Conservation (phyloP, 2,797 vertebrate genomes). For the Tauraco hartlaubi region DNA sequence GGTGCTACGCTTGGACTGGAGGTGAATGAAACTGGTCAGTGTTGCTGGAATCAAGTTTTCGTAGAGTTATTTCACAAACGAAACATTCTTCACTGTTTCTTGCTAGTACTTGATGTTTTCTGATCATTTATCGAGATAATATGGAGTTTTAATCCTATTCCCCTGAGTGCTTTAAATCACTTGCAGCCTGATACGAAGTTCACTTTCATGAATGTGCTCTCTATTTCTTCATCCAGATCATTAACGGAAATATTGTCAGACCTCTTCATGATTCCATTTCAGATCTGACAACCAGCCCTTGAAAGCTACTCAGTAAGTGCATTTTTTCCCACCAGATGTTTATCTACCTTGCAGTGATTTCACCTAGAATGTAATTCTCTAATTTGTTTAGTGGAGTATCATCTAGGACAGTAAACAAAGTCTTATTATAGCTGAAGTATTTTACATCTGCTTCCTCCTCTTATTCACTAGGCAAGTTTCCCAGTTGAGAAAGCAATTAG, state of each 20-base stretch:
- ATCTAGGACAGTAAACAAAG: background rate
- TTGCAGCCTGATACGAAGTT: background rate
- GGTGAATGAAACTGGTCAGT: background rate
- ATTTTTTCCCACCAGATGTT: slow-evolving; percentile 9
- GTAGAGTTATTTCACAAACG: background rate
- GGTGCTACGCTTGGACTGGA: background rate
- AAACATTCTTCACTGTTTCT: background rate
- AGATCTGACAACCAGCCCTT: slow-evolving; percentile 46
- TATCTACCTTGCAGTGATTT: background rate
- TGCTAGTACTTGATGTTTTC: background rate
- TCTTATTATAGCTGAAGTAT: background rate
- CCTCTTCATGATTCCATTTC: slow-evolving; percentile 56
- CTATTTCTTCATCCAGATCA: slow-evolving; percentile 60
- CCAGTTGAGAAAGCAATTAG: background rate
- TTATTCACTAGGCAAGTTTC: background rate
- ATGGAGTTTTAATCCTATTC: background rate
- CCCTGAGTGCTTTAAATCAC: background rate
- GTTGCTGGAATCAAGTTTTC: background rate
- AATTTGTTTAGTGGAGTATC: background rate
- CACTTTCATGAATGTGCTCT: slow-evolving; percentile 42
- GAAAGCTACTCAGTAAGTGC: slow-evolving; percentile 53
- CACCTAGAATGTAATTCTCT: background rate
- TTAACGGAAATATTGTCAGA: slow-evolving; percentile 56
- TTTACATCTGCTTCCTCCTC: background rate
- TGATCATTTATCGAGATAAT: background rate